phyloP scores from a whole-genome alignment of 2,797 vertebrate species.

The Lerista edwardsae region DNA sequence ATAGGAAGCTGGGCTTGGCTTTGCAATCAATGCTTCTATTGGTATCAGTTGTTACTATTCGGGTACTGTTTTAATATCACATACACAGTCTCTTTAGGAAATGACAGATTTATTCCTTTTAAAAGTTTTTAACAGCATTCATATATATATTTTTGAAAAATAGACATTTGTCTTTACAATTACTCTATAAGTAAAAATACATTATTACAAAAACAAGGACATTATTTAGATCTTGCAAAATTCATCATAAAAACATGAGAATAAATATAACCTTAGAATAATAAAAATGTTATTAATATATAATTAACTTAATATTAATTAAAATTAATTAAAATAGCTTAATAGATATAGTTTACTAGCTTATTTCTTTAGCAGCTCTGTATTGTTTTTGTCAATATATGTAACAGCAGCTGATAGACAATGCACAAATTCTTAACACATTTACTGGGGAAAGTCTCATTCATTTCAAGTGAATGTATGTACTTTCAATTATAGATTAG shows the following conservation, averaged over 20 bases:
- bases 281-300: neutral
- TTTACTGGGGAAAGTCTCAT: neutral
- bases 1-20: neutral
- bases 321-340: neutral
- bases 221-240: neutral
- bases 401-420: neutral
- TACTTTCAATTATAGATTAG: neutral
- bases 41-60: neutral
- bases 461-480: neutral
- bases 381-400: neutral
- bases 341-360: too few relatives aligned
- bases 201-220: neutral
- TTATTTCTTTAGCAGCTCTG: neutral
- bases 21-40: neutral
- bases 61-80: neutral
- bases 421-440: neutral
- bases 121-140: neutral
- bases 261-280: neutral
- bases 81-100: neutral
- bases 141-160: neutral
- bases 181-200: neutral
- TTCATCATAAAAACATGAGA: neutral
- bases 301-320: neutral
- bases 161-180: neutral
- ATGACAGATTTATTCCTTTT: neutral